Evolutionary conservation across 2,888 invertebrate genomes (phyloP).

Genomic region (Dicycla oo): DNA sequence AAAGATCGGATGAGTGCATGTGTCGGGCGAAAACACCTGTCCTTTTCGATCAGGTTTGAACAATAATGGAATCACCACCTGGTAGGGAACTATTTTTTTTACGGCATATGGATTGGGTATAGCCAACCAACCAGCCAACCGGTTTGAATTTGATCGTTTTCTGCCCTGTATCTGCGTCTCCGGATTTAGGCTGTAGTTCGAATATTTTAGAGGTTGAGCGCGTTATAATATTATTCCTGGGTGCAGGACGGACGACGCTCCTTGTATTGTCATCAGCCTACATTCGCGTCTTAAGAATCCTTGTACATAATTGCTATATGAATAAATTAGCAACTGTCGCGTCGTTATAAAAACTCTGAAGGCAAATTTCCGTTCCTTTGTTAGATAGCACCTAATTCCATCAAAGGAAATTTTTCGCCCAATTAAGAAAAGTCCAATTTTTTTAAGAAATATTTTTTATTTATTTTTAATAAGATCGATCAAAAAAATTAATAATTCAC

Average conservation of each 20-base stretch:
- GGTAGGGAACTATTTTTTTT: conserved; percentile 66
- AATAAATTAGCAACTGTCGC: conserved; percentile 27
- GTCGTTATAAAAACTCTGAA: conserved; percentile 21
- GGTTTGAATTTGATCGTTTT: conserved; percentile 42
- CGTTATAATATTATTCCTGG: conserved; percentile 42
- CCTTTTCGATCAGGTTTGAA: conserved; percentile 79
- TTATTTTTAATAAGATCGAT: conserved; percentile 17
- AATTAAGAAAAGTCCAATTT: conserved; percentile 1
- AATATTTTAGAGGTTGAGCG: conserved; percentile 34
- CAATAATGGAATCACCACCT: conserved; percentile 73
- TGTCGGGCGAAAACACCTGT: conserved; percentile 78
- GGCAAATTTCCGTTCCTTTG: not conserved
- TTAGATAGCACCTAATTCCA: conserved; percentile 11
- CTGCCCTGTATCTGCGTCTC: not conserved
- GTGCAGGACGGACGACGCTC: not conserved
- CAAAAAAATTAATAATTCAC: conserved; percentile 60
- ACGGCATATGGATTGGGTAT: conserved; percentile 48
- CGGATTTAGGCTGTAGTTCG: conserved; percentile 35
- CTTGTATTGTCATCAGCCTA: conserved; percentile 8
- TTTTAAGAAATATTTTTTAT: not conserved
- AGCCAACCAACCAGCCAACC: conserved; percentile 15
- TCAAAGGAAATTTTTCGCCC: conserved; percentile 7
- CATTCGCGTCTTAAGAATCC: conserved; percentile 14
- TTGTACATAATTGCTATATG: conserved; percentile 43
- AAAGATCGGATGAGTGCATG: conserved; percentile 59